Evolutionary conservation across 1,140 invertebrate species (phyloP), one percentile per base, ranked within the genome.

Genomic region (Daktulosphaira vitifoliae): DNA sequence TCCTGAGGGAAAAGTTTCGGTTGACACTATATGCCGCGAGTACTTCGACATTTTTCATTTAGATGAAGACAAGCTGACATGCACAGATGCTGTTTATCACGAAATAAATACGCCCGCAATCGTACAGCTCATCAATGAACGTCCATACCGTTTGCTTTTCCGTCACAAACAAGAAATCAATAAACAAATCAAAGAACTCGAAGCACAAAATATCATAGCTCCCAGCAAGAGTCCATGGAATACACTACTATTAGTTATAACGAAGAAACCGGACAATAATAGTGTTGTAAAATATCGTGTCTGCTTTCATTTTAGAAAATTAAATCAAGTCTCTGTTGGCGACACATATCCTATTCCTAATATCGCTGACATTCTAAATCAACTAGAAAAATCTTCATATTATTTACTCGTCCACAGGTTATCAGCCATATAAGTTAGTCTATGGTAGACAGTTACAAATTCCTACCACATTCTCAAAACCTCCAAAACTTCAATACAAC

Each of bases 331-430:
- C 39, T 76, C 74, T 13, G 69, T 76, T 23, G 71, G 70, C 6
- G 79, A 82, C 69, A 70, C 68, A 39, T 83, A 76, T 70, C 81
- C 81, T 0, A 48, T 83, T 8, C 80, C 80, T 9, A 68, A 75
- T 15, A 81, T 82, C 13, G 71, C 74, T 4, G 77, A 80, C 16
- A 75, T 75, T 22, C 59, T 77, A 53, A 75, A 81, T 67, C 71
- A 73, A 33, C 54, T 82, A n/a, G 73, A 73, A 4, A 74, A 74
- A 16, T 70, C 72, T 38, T 72, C 71, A 50, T 78, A 75, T 68
- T 81, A 81, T 68, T 33, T n/a, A 68, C 65, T 9, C 54, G 22
- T 13, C 50, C 13, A 79, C 74, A 1, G 69, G 71, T 13, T 75
- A 70, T 66, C 68, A 73, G 8, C 75, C 77, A 2, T 74, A 75